phyloP scores from a whole-genome alignment of 2,888 invertebrate species.

The Drosophila mimetica region DNA sequence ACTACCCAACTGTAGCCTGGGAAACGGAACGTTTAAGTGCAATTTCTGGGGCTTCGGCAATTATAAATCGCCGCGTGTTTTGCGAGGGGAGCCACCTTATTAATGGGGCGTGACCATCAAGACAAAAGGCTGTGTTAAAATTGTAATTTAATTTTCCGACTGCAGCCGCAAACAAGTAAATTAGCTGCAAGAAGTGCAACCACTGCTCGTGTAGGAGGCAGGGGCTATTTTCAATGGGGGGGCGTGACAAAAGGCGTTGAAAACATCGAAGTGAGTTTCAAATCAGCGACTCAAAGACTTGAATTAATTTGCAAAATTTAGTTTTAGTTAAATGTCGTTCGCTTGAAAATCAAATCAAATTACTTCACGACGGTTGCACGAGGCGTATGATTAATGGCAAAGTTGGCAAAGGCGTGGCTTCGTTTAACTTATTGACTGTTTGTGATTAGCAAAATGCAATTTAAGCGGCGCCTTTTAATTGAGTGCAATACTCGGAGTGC shows the following conservation, averaged over 20 bases:
- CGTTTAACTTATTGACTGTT: conserved; percentile 49
- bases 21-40: conserved; percentile 8
- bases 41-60: conserved; percentile 37
- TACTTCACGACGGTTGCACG: conserved; percentile 39
- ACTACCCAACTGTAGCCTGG: conserved; percentile 12
- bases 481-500: conserved; percentile 43
- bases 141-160: conserved; percentile 35
- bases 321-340: conserved; percentile 27
- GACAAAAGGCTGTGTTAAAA: conserved; percentile 40
- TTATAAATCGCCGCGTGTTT: conserved; percentile 11
- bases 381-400: conserved; percentile 63
- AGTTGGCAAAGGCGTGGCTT: conserved; percentile 37
- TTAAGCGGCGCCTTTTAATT: conserved; percentile 70
- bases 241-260: conserved; percentile 44
- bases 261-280: conserved; percentile 31
- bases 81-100: conserved; percentile 2
- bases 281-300: conserved; percentile 40
- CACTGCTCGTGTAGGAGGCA: conserved; percentile 15
- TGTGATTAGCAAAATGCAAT: conserved; percentile 51
- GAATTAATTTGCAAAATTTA: conserved; percentile 58
- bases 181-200: conserved; percentile 14
- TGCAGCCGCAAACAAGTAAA: conserved; percentile 38
- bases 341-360: too few relatives aligned
- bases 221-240: too few relatives aligned
- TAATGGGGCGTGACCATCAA: conserved; percentile 39